Conservation (phyloP, 2,888 invertebrate genomes). For the Drosophila paranaensis region DNA sequence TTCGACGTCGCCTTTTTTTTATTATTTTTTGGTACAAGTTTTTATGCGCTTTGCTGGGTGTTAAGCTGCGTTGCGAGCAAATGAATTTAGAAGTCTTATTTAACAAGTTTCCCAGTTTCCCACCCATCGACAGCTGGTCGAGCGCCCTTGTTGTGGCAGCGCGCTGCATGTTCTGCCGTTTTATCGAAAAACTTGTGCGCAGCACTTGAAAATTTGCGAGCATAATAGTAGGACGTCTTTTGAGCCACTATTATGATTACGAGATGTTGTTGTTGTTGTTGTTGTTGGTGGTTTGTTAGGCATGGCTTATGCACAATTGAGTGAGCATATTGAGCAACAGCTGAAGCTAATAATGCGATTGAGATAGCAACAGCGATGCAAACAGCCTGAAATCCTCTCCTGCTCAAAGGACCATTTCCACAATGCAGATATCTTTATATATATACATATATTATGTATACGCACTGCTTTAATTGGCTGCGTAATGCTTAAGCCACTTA, state of each 20-base stretch:
- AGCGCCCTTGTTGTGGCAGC: slow-evolving; percentile 55
- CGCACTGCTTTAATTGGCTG: background rate
- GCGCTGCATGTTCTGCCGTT: slow-evolving; percentile 54
- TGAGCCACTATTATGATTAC: slow-evolving; percentile 1
- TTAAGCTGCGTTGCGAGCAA: slow-evolving; percentile 73
- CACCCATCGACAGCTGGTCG: slow-evolving; percentile 64
- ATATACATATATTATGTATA: background rate
- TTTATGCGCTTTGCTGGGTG: slow-evolving; percentile 67
- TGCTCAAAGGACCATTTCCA: background rate
- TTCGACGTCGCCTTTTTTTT: slow-evolving; percentile 43
- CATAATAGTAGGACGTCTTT: slow-evolving; percentile 48
- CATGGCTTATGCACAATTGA: slow-evolving; percentile 15
- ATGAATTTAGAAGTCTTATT: slow-evolving; percentile 80
- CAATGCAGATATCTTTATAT: background rate
- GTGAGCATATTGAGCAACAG: slow-evolving; percentile 2
- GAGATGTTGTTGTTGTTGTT: slow-evolving; percentile 9
- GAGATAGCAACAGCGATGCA: background rate
- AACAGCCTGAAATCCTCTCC: background rate
- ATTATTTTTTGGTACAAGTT: slow-evolving; percentile 42
- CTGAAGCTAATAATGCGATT: slow-evolving; percentile 2
- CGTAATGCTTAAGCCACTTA: slow-evolving; percentile 1
- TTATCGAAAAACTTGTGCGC: slow-evolving; percentile 65
- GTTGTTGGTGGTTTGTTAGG: slow-evolving; percentile 4
- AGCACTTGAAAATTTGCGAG: slow-evolving; percentile 60
- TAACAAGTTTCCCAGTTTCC: slow-evolving; percentile 66